These are phyloP conservation scores for Colossoma macropomum DNA, from an alignment of 2,113 vertebrate species.

Conservation along the genomic window DNA sequence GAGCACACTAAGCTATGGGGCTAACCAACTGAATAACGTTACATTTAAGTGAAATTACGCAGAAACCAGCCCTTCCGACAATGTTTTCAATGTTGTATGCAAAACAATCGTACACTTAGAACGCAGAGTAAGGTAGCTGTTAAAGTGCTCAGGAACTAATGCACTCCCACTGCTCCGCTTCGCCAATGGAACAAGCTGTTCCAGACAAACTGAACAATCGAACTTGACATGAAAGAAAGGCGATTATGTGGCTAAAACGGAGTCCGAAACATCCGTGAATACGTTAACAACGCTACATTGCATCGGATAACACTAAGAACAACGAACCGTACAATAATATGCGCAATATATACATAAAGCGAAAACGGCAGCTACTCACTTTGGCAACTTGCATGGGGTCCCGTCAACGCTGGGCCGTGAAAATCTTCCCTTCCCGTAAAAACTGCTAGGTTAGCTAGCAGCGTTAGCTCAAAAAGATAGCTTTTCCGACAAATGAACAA, in stretches of 20 bases:
- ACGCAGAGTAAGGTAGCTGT: background rate
- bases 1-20: background rate
- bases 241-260: background rate
- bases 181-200: background rate
- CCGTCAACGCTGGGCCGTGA: conserved; percentile 50
- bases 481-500: background rate
- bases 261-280: background rate
- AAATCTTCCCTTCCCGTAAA: conserved; percentile 52
- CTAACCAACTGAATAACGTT: background rate
- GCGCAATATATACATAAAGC: background rate
- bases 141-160: background rate
- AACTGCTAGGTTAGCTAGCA: conserved; percentile 46
- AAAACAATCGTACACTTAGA: too few species aligned
- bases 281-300: background rate
- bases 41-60: background rate
- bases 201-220: background rate
- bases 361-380: conserved; percentile 46
- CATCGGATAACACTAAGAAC: background rate
- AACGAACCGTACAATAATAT: background rate
- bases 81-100: too few species aligned
- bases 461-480: conserved; percentile 23
- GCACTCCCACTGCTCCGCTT: too few species aligned
- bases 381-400: conserved; percentile 53
- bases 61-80: too few species aligned
- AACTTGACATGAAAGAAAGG: background rate